These are phyloP conservation scores for Orius laevigatus DNA, from an alignment of 1,140 invertebrate species.

Conservation along the genomic window DNA sequence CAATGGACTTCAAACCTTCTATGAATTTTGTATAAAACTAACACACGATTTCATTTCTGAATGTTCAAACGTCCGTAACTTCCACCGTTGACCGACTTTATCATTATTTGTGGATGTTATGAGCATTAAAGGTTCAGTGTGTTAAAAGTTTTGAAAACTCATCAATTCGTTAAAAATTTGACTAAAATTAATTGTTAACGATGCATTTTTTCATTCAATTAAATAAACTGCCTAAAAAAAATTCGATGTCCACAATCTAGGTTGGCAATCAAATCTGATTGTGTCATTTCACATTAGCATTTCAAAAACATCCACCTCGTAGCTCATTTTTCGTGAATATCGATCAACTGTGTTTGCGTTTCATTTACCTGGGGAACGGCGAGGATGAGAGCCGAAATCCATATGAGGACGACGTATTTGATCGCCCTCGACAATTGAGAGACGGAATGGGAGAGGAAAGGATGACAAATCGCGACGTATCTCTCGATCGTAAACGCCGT, in stretches of 20 bases:
- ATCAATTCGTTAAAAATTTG: too few relatives aligned
- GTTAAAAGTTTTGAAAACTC: too few relatives aligned
- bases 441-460: constrained; percentile 72
- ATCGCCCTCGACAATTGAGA: constrained; percentile 57
- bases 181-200: too few relatives aligned
- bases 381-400: constrained; percentile 49
- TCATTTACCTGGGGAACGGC: constrained; percentile 47
- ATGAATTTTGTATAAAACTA: too few relatives aligned
- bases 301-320: background rate
- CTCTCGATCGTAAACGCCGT: constrained; percentile 88
- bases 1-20: too few relatives aligned
- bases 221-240: too few relatives aligned
- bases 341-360: background rate
- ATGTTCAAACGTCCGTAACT: too few relatives aligned
- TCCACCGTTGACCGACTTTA: too few relatives aligned
- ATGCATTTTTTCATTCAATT: too few relatives aligned
- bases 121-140: too few relatives aligned
- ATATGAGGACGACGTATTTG: constrained; percentile 50
- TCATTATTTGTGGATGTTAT: too few relatives aligned
- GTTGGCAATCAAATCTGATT: background rate
- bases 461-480: constrained; percentile 88
- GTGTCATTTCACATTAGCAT: background rate
- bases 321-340: background rate
- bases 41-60: too few relatives aligned
- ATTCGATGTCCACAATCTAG: background rate